Evolutionary conservation across 2,888 invertebrate species (phyloP), one percentile per base, ranked within the genome.

Genomic region (Serripes groenlandicus): DNA sequence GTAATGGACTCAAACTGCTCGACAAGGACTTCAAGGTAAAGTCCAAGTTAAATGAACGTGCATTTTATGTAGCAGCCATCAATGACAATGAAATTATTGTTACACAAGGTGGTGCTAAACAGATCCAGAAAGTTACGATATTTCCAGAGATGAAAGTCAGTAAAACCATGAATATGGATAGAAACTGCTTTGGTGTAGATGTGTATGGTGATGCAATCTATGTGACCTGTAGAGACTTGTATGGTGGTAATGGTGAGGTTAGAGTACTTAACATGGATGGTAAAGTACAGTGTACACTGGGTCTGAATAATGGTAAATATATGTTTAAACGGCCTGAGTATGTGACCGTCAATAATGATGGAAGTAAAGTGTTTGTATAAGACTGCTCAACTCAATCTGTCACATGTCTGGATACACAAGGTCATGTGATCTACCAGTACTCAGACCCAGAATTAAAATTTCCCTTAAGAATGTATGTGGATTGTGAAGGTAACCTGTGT

Each of bases 221-320:
- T 58, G 58, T 58, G 26, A 28, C 58, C 58, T 58, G 58, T 26
- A n/a, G n/a, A n/a, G n/a, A n/a, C n/a, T n/a, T n/a, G n/a, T n/a
- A n/a, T n/a, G n/a, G n/a, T n/a, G n/a, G n/a, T n/a, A n/a, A n/a
- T n/a, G n/a, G n/a, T n/a, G 58, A 58, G n/a, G 58, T 58, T 15
- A 5, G 15, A 28, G 58, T 58, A 58, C 58, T 58, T 28, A 58
- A 26, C 28, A 58, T 58, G 26, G 58, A 58, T 28, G 58, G 58
- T 3, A 28, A n/a, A 28, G 4, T 58, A n/a, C 23, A 58, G 58
- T 28, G 58, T 5, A 26, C 3, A 28, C 26, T 58, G 11, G 58
- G 58, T n/a, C 26, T 58, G 9, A n/a, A 58, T 11, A 58, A 26
- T 4, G 23, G 23, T 58, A 28, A 26, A 58, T 58, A 58, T 26